These are phyloP conservation scores for Emydoidea blandingii DNA, from an alignment of 2,797 vertebrate species.

Conservation along the genomic window DNA sequence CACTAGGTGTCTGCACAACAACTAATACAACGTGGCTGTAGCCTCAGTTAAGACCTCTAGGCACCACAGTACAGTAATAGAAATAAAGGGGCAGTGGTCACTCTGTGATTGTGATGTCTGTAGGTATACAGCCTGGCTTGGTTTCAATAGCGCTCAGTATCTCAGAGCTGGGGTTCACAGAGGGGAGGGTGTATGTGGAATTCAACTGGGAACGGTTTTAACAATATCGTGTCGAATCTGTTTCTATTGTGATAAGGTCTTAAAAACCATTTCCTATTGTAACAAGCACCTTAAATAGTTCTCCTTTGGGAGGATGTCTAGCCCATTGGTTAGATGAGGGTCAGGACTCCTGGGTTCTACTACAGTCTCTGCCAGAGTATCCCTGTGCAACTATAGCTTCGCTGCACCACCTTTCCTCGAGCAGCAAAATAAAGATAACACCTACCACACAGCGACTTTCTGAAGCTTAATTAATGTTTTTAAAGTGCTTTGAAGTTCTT, in stretches of 20 bases:
- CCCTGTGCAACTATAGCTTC: not conserved
- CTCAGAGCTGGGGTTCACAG: not conserved
- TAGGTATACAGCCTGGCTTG: not conserved
- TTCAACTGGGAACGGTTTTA: not conserved
- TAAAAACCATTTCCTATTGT: not conserved
- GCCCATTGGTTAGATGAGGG: not conserved
- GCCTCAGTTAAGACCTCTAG: not conserved
- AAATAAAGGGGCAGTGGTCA: not conserved
- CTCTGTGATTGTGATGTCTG: not conserved
- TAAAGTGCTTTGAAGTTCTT: not conserved
- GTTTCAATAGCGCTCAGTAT: not conserved
- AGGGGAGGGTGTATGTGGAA: not conserved
- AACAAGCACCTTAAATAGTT: not conserved
- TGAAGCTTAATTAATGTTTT: not conserved
- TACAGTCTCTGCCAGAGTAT: not conserved
- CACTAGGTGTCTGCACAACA: accelerated
- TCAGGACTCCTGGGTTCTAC: not conserved
- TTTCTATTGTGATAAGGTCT: not conserved
- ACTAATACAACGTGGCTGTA: accelerated
- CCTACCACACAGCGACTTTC: not conserved
- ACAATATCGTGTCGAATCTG: not conserved
- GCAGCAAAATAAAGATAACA: not conserved
- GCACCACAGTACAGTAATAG: too few relatives aligned
- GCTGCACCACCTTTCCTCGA: not conserved
- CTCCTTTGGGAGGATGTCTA: not conserved